Evolutionary conservation across 2,113 vertebrate species (phyloP).

Genomic region (Trochalopteron elliotii): DNA sequence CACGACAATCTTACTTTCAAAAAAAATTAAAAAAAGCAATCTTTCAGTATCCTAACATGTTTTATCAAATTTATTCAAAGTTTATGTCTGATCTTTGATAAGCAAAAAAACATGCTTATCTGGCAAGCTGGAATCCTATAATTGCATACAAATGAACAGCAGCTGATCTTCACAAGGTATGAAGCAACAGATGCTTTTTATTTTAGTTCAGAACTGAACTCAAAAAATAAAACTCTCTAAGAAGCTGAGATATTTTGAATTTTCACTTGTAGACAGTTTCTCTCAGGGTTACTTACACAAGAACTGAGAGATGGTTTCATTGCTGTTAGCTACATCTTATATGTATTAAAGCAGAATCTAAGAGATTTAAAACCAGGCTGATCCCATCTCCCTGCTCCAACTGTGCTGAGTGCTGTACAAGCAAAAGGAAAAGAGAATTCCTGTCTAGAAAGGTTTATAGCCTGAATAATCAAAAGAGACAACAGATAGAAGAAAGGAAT

Average conservation of each 20-base stretch:
- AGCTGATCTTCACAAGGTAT: conserved; percentile 2
- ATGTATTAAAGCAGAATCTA: background rate
- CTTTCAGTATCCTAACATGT: background rate
- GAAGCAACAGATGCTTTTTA: background rate
- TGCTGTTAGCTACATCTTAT: background rate
- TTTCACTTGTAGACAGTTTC: background rate
- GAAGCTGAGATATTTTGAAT: background rate
- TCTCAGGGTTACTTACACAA: background rate
- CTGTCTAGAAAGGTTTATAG: conserved; percentile 16
- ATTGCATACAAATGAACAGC: background rate
- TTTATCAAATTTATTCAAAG: background rate
- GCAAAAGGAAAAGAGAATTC: conserved; percentile 20
- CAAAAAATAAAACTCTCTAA: background rate
- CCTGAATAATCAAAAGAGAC: conserved; percentile 34
- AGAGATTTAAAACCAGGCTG: background rate
- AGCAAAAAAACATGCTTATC: background rate
- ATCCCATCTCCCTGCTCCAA: background rate
- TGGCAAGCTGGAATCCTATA: background rate
- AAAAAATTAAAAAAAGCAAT: background rate
- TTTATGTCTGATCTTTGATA: background rate
- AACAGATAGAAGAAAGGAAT: conserved; percentile 38
- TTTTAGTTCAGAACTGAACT: background rate
- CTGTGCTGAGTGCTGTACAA: conserved; percentile 4
- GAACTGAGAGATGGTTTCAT: background rate
- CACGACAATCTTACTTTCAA: background rate